These are phyloP conservation scores for Garrulus glandarius DNA, from an alignment of 2,797 vertebrate species.

Conservation along the genomic window DNA sequence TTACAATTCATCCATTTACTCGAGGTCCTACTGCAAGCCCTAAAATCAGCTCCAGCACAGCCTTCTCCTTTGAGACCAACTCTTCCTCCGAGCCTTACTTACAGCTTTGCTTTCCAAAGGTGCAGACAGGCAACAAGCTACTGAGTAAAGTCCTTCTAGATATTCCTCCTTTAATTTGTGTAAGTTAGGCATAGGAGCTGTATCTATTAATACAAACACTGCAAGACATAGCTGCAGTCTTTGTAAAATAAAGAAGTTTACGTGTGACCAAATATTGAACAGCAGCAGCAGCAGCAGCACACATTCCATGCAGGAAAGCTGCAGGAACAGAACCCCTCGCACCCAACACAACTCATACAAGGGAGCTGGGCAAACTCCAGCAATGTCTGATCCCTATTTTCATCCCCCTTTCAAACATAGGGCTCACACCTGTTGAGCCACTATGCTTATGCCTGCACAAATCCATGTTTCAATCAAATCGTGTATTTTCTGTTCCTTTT, in stretches of 20 bases:
- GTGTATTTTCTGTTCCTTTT: background rate
- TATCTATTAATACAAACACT: background rate
- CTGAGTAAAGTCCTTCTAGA: background rate
- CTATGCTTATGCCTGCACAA: background rate
- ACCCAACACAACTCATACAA: background rate
- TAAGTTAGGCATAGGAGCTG: background rate
- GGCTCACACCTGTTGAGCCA: conserved; percentile 17
- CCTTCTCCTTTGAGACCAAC: background rate
- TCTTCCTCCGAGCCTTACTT: background rate
- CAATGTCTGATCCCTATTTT: background rate
- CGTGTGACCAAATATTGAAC: background rate
- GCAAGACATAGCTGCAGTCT: background rate
- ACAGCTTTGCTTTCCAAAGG: background rate
- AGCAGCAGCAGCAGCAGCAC: background rate
- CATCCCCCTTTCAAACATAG: background rate
- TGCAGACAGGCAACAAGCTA: background rate
- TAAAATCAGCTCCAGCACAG: background rate
- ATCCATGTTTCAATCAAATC: background rate
- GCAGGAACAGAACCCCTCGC: background rate
- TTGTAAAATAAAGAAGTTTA: background rate
- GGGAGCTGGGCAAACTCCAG: conserved; percentile 11
- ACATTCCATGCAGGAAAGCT: background rate
- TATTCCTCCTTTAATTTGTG: background rate
- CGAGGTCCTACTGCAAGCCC: background rate
- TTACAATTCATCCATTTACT: background rate